Conservation (phyloP, 2,797 vertebrate genomes). For the Lepidocolaptes lacrymiger region DNA sequence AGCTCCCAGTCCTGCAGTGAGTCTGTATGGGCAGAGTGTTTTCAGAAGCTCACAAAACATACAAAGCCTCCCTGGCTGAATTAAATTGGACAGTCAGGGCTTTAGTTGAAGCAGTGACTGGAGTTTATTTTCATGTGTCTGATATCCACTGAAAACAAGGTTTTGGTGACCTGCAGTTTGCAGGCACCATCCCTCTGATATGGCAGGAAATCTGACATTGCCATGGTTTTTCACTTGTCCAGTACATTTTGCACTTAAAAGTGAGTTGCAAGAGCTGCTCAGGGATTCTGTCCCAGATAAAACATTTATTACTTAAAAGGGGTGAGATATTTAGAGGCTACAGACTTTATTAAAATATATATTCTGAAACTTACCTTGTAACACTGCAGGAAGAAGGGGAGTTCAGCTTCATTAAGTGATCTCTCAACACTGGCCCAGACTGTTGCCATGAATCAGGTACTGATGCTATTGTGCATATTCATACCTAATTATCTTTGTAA, state of each 20-base stretch:
- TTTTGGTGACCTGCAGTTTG: not conserved
- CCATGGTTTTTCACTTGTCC: not conserved
- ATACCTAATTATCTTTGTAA: not conserved
- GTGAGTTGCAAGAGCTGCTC: not conserved
- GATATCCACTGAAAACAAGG: not conserved
- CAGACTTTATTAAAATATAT: not conserved
- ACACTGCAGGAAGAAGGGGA: conserved; percentile 71
- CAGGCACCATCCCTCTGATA: not conserved
- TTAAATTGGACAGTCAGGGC: not conserved
- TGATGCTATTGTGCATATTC: not conserved
- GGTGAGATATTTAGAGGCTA: not conserved
- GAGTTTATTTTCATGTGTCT: not conserved
- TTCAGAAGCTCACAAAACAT: not conserved
- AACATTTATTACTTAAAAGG: not conserved
- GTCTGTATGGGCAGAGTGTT: not conserved
- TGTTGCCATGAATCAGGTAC: conserved; percentile 74
- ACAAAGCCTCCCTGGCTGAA: not conserved
- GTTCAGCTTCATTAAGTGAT: conserved; percentile 81
- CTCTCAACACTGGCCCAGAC: conserved; percentile 76
- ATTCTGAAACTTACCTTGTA: not conserved
- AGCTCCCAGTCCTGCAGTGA: not conserved
- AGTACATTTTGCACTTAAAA: not conserved
- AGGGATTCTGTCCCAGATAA: not conserved
- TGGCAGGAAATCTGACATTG: not conserved
- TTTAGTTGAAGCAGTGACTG: not conserved